phyloP scores from a whole-genome alignment of 2,797 vertebrate species.

The Semotilus atromaculatus region DNA sequence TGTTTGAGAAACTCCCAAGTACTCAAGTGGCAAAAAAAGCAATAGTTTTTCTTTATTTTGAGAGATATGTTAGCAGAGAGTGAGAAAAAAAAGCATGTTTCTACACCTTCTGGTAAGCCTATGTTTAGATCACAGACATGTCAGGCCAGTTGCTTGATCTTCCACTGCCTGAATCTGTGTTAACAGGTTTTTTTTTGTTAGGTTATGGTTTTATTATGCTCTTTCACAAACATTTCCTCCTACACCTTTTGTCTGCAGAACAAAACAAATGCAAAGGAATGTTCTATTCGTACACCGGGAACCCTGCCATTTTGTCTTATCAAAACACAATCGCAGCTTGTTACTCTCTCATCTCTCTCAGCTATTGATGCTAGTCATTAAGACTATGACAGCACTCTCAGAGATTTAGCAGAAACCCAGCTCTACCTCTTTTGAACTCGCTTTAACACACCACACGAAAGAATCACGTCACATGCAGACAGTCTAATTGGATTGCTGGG shows the following conservation, averaged over 20 bases:
- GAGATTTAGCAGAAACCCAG: conserved; percentile 17
- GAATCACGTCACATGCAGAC: conserved; percentile 30
- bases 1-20: background rate
- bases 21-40: background rate
- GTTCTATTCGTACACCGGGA: background rate
- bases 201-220: conserved; percentile 9
- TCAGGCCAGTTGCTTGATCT: conserved; percentile 44
- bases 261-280: conserved; percentile 24
- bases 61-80: conserved; percentile 13
- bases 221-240: conserved; percentile 12
- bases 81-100: background rate
- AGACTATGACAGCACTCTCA: background rate
- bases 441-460: conserved; percentile 10
- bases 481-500: conserved; percentile 40
- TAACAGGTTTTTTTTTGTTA: conserved; percentile 35
- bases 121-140: conserved; percentile 44
- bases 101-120: conserved; percentile 27
- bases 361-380: conserved; percentile 37
- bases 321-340: conserved; percentile 6
- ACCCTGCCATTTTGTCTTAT: conserved; percentile 30
- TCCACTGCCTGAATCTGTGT: conserved; percentile 21
- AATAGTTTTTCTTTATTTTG: background rate
- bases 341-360: conserved; percentile 18
- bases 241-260: conserved; percentile 23
- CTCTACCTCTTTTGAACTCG: conserved; percentile 1